Base-by-base conservation (phyloP, 2,113 vertebrate species). In the Jaculus jaculus region DNA sequence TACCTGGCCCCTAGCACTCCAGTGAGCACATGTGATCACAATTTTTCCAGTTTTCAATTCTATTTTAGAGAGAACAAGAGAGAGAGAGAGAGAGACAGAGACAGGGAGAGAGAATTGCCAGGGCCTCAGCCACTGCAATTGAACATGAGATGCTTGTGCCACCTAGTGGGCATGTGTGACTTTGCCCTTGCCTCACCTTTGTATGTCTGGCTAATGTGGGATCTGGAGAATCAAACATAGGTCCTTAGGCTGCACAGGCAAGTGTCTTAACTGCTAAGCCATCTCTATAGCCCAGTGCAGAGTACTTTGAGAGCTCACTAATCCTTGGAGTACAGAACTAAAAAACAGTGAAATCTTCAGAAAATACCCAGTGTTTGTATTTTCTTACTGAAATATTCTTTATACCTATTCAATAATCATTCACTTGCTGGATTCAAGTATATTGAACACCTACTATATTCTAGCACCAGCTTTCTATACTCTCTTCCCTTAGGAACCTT, bases 1-100 rank as follows among this genome's bases (percentile, higher is more conserved):
- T 69, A 75, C 81, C 86, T 79, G 28, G 32, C 32, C 85, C 6
- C 30, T 17, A 61, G 37, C 65, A 79, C 5, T 26, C 47, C 0
- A 2, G 37, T 13, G n/a, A 47, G 66, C 8, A 0, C 8, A 0
- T 15, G 18, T 58, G 47, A 6, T 23, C 65, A 47, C 39, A 37
- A 37, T n/a, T 9, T 47, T 6, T 47, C 42, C 42, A 47, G 42
- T 47, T 47, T 47, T 47, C 42, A 47, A 8, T 47, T 47, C 8
- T 47, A 47, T 47, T 47, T 47, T 47, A 47, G 42, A 47, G 42
- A 47, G 42, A 47, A 47, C 42, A 47, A 47, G 42, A 5, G 8
- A 47, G 42, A 47, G 42, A 47, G 42, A 47, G 42, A 47, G 42
- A 47, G 42, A 47, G 42, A 47, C 5, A 47, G 42, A 47, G 42